A percentile compares a stretch with the other conserved stretches of the same genome.
Conservation (phyloP, 2,888 invertebrate genomes). For the Sepiola atlantica region DNA sequence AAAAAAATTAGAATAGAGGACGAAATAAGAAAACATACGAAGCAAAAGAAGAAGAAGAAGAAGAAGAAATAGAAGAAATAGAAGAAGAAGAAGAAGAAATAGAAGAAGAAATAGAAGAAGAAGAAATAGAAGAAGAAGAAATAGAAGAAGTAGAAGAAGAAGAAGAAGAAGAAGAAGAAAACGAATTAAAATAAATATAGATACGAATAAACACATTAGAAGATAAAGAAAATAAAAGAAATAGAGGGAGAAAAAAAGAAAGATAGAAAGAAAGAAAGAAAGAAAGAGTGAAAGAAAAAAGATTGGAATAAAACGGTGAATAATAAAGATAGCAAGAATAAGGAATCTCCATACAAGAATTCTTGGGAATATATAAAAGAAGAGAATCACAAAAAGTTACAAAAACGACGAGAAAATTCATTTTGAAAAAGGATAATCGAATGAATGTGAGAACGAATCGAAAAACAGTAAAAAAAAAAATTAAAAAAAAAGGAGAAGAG, state of each 20-base stretch:
- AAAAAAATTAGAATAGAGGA: neutral
- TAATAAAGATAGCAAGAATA: too few relatives aligned
- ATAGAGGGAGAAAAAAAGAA: too few relatives aligned
- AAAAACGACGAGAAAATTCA: too few relatives aligned
- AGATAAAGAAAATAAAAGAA: neutral
- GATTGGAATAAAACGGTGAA: neutral
- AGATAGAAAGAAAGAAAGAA: neutral
- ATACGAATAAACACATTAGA: too few relatives aligned
- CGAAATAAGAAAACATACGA: too few relatives aligned
- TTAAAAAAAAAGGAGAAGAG: neutral
- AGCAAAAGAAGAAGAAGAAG: neutral
- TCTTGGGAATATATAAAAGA: too few relatives aligned
- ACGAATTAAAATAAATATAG: neutral
- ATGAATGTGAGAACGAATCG: too few relatives aligned
- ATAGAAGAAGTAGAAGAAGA: neutral
- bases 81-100: neutral
- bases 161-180: neutral
- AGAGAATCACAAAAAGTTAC: too few relatives aligned
- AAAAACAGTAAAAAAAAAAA: neutral
- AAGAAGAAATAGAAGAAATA: neutral
- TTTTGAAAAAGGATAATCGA: too few relatives aligned
- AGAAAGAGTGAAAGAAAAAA: neutral
- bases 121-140: neutral
- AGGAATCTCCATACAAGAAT: too few relatives aligned
- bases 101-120: too few relatives aligned